Base-by-base conservation (phyloP, 2,888 invertebrate species). In the Liodrosophila aerea region DNA sequence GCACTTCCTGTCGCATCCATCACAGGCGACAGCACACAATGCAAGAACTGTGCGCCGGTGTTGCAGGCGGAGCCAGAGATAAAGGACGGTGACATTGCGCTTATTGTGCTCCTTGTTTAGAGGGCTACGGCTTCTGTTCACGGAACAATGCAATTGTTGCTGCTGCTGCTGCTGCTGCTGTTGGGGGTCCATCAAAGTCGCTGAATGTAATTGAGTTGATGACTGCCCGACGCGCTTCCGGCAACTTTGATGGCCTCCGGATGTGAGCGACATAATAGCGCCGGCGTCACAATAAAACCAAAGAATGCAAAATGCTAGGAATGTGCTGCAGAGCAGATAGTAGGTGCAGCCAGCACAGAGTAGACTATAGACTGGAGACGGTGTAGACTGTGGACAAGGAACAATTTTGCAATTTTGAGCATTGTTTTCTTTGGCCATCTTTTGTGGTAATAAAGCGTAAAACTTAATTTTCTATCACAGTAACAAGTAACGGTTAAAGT, bases 151-250 rank as follows among this genome's bases (percentile, higher is more conserved):
- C 31, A 22, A 22, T 22, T 22, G 22, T 22, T 22, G 22, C n/a
- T n/a, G n/a, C n/a, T n/a, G 39, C 7, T 44, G 71, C 65, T 29
- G 30, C 47, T 60, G 62, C 70, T 70, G 53, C 67, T 70, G 66
- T 58, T 44, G 49, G 50, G 30, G 62, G 43, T 33, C 47, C 54
- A 54, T 64, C 64, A 56, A 62, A 52, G 60, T 59, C 49, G 65
- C 45, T 52, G 44, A 76, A 76, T 65, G 72, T 84, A 80, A 84
- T 84, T 77, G 81, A 81, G 85, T 80, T 81, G 85, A 77, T 73
- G 78, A 65, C 77, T 74, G 64, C 68, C 74, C 76, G 73, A 61
- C 69, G 64, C 68, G 85, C 65, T 74, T 84, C 80, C 74, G 85
- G 67, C 70, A 72, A 66, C 73, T 71, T 71, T 83, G 72, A 74